Evolutionary conservation across 2,113 vertebrate genomes (phyloP).

Genomic region (Parus major): DNA sequence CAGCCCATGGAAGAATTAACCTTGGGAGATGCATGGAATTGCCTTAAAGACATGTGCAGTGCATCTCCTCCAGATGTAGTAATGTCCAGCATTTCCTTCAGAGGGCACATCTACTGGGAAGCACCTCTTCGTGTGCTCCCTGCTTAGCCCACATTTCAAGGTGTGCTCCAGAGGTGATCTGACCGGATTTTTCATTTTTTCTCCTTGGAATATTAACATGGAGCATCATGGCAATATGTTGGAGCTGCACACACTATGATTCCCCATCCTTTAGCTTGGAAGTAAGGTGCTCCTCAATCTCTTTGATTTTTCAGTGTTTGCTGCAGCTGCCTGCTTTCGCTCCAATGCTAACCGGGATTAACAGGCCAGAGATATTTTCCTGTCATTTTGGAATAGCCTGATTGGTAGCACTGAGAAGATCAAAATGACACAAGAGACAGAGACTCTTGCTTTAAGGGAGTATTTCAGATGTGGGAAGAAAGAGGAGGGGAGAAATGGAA

Average conservation of each 20-base stretch:
- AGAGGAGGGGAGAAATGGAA: background rate
- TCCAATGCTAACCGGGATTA: background rate
- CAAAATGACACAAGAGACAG: constrained; percentile 43
- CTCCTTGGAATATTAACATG: background rate
- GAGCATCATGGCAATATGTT: background rate
- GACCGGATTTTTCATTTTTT: background rate
- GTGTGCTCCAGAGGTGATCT: background rate
- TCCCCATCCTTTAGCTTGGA: background rate
- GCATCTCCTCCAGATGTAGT: background rate
- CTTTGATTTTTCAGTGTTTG: background rate
- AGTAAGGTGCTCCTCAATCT: background rate
- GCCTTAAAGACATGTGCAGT: background rate
- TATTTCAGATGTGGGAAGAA: background rate
- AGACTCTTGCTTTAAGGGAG: constrained; percentile 34
- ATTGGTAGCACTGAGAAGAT: constrained; percentile 16
- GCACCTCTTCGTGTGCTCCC: background rate
- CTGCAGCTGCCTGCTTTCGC: background rate
- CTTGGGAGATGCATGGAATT: background rate
- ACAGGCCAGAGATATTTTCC: constrained; percentile 29
- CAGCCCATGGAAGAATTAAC: constrained; percentile 7
- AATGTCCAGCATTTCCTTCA: background rate
- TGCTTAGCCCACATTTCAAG: background rate
- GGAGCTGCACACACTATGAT: background rate
- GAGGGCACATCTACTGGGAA: background rate
- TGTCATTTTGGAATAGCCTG: constrained; percentile 43